A percentile compares a stretch with the other conserved stretches of the same genome.
phyloP scores from a whole-genome alignment of 2,113 vertebrate species.

The Aramus guarauna region DNA sequence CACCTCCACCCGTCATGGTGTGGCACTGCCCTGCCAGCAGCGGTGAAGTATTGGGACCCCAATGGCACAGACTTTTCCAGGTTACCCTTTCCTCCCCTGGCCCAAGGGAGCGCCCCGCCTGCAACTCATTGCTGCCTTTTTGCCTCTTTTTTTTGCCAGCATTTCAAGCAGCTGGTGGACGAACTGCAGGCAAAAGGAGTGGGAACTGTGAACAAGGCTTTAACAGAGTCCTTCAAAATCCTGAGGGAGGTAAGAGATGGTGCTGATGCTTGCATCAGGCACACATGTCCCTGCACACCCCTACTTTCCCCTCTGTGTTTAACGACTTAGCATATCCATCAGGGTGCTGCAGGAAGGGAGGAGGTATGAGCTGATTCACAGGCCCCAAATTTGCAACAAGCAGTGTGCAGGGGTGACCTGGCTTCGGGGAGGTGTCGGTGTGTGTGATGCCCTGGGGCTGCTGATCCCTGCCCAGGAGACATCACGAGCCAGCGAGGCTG shows the following conservation, averaged over 20 bases:
- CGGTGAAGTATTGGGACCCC: background rate
- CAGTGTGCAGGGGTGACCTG: background rate
- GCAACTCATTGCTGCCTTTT: background rate
- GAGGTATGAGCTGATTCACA: fast-evolving
- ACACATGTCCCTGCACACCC: background rate
- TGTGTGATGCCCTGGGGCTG: background rate
- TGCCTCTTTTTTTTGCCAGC: constrained; percentile 67
- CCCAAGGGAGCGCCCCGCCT: background rate
- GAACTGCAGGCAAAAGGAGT: constrained; percentile 91
- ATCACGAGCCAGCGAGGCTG: background rate
- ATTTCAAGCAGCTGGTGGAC: constrained; percentile 91
- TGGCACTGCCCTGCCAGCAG: background rate
- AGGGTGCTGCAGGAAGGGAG: fast-evolving
- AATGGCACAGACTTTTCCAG: background rate
- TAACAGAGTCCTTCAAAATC: constrained; percentile 91
- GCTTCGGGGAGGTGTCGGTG: too few species aligned
- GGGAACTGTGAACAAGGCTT: constrained; percentile 86
- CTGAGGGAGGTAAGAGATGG: constrained; percentile 81
- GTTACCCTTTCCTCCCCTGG: background rate
- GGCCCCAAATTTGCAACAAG: background rate
- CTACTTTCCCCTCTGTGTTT: background rate
- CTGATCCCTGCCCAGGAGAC: background rate
- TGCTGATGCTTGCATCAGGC: background rate
- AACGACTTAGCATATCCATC: background rate
- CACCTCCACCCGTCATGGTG: background rate